Conservation (phyloP, 2,113 vertebrate species). For the Sceloporus tristichus region DNA sequence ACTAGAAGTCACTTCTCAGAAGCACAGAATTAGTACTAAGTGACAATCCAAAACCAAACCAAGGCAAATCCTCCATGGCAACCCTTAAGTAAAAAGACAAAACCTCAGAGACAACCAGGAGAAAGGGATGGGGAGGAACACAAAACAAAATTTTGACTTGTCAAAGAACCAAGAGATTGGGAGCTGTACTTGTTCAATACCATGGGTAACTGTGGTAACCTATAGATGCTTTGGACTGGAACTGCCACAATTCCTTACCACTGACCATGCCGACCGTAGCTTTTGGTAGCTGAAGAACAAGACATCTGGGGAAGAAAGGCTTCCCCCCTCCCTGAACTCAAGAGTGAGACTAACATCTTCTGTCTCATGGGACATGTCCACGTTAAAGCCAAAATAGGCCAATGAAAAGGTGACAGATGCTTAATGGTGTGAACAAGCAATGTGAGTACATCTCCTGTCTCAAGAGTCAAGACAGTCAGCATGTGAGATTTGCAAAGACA, state of each 20-base stretch:
- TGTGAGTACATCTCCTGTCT: constrained; percentile 58
- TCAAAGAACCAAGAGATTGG: constrained; percentile 30
- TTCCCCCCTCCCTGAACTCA: neutral
- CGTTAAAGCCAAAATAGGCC: neutral
- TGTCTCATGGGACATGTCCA: constrained; percentile 10
- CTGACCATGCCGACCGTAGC: neutral
- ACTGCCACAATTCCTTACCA: no score
- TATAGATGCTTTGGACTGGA: no score
- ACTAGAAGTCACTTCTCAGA: constrained; percentile 66
- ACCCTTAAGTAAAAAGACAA: constrained; percentile 41
- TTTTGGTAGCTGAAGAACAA: neutral
- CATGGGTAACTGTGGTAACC: no score
- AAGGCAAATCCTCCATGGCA: constrained; percentile 74
- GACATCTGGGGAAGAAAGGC: no score
- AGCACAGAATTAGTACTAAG: constrained; percentile 90
- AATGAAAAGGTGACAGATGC: constrained; percentile 45
- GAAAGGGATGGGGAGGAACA: neutral
- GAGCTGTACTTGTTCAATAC: constrained; percentile 5
- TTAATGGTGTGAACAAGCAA: constrained; percentile 62
- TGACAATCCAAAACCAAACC: constrained; percentile 82
- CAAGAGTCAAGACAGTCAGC: constrained; percentile 58
- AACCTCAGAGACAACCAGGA: constrained; percentile 43
- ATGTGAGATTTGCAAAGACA: constrained; percentile 55
- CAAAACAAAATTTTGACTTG: constrained; percentile 41
- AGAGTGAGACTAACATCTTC: constrained; percentile 16